phyloP scores from a whole-genome alignment of 2,888 invertebrate species.

The Agelastica alni region DNA sequence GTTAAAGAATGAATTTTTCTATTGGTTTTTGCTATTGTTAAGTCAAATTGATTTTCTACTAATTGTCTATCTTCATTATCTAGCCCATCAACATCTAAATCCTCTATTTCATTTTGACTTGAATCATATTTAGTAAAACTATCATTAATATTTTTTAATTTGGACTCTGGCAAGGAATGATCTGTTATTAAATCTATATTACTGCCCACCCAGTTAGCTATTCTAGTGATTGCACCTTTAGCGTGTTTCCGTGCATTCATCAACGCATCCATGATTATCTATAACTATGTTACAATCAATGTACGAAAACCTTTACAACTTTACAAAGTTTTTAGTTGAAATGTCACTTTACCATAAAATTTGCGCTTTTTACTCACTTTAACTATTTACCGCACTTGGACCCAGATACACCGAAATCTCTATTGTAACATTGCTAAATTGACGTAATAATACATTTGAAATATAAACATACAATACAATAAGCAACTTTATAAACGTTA shows the following conservation, averaged over 20 bases:
- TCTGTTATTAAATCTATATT: slow-evolving; percentile 8
- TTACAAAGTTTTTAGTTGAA: neutral
- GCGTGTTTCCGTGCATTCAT: neutral
- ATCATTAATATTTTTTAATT: neutral
- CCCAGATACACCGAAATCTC: neutral
- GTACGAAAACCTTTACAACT: neutral
- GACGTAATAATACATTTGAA: too few species aligned
- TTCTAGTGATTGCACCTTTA: neutral
- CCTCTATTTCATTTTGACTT: slow-evolving; percentile 5
- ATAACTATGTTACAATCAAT: neutral
- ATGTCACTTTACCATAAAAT: neutral
- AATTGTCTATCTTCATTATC: neutral
- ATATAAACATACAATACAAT: too few species aligned
- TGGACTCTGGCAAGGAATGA: slow-evolving; percentile 1
- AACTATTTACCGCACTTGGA: neutral
- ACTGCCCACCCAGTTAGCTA: neutral
- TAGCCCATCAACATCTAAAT: slow-evolving; percentile 3
- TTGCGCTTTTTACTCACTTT: neutral
- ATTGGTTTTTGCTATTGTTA: too few species aligned
- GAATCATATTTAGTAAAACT: neutral
- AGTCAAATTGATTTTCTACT: slow-evolving; percentile 1
- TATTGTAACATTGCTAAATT: too few species aligned
- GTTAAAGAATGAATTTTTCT: slow-evolving; percentile 2
- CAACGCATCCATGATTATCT: slow-evolving; percentile 2
- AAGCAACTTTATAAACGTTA: neutral